Evolutionary conservation across 2,797 vertebrate species (phyloP).

Genomic region (Alauda arvensis): DNA sequence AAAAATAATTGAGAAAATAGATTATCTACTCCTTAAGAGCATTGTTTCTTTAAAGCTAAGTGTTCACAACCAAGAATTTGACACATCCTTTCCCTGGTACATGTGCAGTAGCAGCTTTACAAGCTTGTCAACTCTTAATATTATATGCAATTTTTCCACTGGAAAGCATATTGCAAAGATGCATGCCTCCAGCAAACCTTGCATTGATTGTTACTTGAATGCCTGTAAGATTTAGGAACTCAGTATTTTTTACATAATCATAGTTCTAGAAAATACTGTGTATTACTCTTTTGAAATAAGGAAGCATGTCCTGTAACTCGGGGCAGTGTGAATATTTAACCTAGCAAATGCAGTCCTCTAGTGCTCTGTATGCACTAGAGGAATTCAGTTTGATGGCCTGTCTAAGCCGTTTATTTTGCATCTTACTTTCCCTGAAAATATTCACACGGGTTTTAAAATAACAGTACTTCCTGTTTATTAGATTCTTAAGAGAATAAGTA

Average conservation of each 20-base stretch:
- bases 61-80: not conserved
- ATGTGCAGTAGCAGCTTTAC: not conserved
- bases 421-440: not conserved
- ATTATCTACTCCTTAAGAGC: not conserved
- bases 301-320: not conserved
- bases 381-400: not conserved
- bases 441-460: not conserved
- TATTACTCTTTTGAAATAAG: not conserved
- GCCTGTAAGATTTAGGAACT: not conserved
- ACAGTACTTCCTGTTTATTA: not conserved
- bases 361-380: not conserved
- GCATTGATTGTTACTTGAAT: not conserved
- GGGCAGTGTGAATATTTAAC: not conserved
- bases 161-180: not conserved
- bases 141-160: not conserved
- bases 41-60: not conserved
- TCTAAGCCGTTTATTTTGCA: not conserved
- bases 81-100: not conserved
- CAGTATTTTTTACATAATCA: not conserved
- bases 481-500: not conserved
- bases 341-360: not conserved
- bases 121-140: not conserved
- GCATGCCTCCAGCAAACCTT: not conserved
- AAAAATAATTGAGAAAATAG: not conserved
- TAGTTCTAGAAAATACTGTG: not conserved